Conservation (phyloP, 2,888 invertebrate species). For the Drosophila affinis region DNA sequence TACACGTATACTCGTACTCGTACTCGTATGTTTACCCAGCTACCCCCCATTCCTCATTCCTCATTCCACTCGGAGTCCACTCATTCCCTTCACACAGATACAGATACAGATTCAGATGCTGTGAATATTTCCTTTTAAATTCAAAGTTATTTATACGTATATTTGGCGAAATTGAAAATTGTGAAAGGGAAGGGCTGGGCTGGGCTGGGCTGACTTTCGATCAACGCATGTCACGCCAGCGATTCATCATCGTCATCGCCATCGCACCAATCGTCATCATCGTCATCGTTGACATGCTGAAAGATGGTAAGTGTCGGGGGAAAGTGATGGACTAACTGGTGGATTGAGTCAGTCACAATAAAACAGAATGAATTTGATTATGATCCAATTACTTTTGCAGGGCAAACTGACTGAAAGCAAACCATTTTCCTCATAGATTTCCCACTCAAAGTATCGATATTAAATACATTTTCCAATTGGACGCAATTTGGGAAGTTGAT, state of each 20-base stretch:
- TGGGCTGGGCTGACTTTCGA: conserved; percentile 13
- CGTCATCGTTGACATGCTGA: conserved; percentile 40
- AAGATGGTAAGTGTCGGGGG: conserved; percentile 45
- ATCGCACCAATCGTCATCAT: conserved; percentile 30
- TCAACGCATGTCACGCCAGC: conserved; percentile 55
- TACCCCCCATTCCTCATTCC: neutral
- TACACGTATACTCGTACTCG: neutral
- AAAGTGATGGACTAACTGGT: conserved; percentile 39
- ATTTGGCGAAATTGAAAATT: conserved; percentile 65
- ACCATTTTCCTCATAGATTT: too few relatives aligned
- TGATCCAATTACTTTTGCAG: conserved; percentile 5
- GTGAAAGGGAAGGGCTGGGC: conserved; percentile 23
- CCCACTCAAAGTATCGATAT: neutral
- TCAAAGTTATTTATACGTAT: conserved; percentile 74
- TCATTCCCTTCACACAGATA: neutral
- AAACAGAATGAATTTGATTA: conserved; percentile 12
- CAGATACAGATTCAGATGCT: conserved; percentile 35
- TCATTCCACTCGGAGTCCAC: neutral
- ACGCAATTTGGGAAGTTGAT: neutral
- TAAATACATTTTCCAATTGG: neutral
- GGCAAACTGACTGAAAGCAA: neutral
- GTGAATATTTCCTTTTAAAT: conserved; percentile 56
- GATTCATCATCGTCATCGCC: conserved; percentile 69
- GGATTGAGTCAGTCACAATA: conserved; percentile 24
- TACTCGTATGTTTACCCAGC: conserved; percentile 41